Evolutionary conservation across 2,797 vertebrate genomes (phyloP).

Genomic region (Lacerta viridis): DNA sequence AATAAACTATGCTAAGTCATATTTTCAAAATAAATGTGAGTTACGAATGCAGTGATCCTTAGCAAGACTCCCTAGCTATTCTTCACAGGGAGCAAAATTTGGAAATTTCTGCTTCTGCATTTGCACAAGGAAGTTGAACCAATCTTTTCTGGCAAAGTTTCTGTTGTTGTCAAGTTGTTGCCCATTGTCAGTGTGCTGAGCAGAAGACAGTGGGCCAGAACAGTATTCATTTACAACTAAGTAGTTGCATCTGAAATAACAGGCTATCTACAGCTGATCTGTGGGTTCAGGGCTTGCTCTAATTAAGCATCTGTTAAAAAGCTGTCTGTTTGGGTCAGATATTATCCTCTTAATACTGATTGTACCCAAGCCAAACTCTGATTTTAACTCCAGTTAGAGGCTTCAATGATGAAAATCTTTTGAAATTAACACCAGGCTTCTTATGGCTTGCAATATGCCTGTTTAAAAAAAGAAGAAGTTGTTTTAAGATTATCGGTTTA

Average conservation of each 20-base stretch:
- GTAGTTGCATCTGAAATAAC: conserved; percentile 73
- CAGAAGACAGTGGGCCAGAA: conserved; percentile 52
- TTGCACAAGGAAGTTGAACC: not conserved
- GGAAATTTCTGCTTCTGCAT: not conserved
- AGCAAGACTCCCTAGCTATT: not conserved
- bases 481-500: conserved; percentile 48
- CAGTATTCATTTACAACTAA: conserved; percentile 60
- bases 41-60: not conserved
- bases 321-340: conserved; percentile 75
- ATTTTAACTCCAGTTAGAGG: conserved; percentile 81
- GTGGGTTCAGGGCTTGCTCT: conserved; percentile 60
- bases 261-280: conserved; percentile 72
- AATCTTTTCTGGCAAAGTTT: conserved; percentile 33
- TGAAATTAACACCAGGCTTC: conserved; percentile 74
- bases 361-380: conserved; percentile 74
- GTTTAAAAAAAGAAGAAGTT: conserved; percentile 45
- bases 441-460: conserved; percentile 49
- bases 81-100: not conserved
- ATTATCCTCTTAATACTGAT: conserved; percentile 72
- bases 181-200: conserved; percentile 24
- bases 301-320: conserved; percentile 83
- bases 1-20: conserved; percentile 6
- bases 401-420: conserved; percentile 70
- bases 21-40: conserved; percentile 27
- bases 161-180: not conserved